Base-by-base conservation (phyloP, 2,797 vertebrate genomes). In the Hydrocynus forskahlii region DNA sequence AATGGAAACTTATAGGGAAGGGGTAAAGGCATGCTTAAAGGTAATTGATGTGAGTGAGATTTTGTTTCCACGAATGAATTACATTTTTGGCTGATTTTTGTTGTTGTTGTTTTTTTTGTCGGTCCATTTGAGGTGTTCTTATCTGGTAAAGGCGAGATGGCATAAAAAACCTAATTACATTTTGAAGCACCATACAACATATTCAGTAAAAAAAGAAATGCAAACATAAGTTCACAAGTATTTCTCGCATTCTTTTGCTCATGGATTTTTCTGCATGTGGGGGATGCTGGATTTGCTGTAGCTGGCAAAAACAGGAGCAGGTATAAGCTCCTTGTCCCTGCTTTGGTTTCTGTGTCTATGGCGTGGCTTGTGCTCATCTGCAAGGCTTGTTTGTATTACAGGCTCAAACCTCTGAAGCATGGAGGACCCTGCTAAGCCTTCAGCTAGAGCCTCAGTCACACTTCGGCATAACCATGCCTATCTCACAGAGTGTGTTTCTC, bases 401-500 rank as follows among this genome's bases (percentile, higher is more conserved):
- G 16, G 17, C 68, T 81, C 67, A 69, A 68, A 57, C 80, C 48
- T 76, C n/a, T 81, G 71, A 77, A 77, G 45, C 62, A 74, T 57
- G 71, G 54, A 81, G 48, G 35, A 71, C 50, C 54, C 25, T 72
- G 67, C 73, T 78, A 64, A 78, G 50, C 45, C 71, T 48, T 57
- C 45, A 81, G 50, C 63, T 76, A 75, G 62, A 75, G 76, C 71
- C 60, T 6, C 45, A 68, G 54, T 64, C 38, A 67, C 81, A 76
- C 59, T 60, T 19, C 55, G 64, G 23, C 21, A 54, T 62, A 48
- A 45, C 55, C 29, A 14, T 72, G 48, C 69, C 25, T 74, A 38
- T 86, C 79, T 81, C 83, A 84, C 79, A 48, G 4, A 40, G 17
- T 71, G 71, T 81, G 40, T 68, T 25, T 74, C 52, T 67, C 16